These are phyloP conservation scores for Isotomurus palustris DNA, from an alignment of 2,888 invertebrate genomes.

Conservation along the genomic window DNA sequence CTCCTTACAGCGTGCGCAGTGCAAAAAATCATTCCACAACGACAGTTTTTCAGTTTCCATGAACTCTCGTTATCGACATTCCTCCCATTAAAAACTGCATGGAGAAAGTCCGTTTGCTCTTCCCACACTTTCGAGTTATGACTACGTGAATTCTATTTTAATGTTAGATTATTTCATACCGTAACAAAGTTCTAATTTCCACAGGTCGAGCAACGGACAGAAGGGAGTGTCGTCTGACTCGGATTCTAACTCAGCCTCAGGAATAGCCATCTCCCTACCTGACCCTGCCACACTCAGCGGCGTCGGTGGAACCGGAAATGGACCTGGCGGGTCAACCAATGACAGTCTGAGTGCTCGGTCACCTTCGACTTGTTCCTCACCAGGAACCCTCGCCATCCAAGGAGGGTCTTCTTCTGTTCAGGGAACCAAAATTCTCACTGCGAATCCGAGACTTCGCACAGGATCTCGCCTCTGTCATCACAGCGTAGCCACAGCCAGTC, in stretches of 20 bases:
- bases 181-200: too few relatives aligned
- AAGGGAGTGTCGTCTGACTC: conserved; percentile 18
- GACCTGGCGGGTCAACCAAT: conserved; percentile 17
- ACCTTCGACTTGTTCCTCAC: conserved; percentile 3
- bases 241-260: conserved; percentile 17
- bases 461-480: conserved; percentile 46
- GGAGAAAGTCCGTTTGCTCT: too few relatives aligned
- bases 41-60: too few relatives aligned
- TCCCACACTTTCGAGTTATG: too few relatives aligned
- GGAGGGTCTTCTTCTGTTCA: conserved; percentile 22
- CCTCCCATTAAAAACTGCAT: too few relatives aligned
- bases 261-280: conserved; percentile 25
- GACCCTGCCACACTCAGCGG: conserved; percentile 32
- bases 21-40: too few relatives aligned
- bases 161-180: too few relatives aligned
- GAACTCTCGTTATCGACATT: too few relatives aligned
- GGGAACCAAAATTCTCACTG: too few relatives aligned
- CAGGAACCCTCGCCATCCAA: conserved; percentile 5
- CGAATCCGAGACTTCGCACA: conserved; percentile 39
- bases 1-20: too few relatives aligned
- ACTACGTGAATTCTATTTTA: too few relatives aligned
- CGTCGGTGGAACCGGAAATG: conserved; percentile 9
- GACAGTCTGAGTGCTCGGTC: conserved; percentile 4
- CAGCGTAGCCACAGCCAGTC: conserved; percentile 41
- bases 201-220: conserved; percentile 2